Evolutionary conservation across 2,113 vertebrate genomes (phyloP).

Genomic region (Tauraco erythrolophus): DNA sequence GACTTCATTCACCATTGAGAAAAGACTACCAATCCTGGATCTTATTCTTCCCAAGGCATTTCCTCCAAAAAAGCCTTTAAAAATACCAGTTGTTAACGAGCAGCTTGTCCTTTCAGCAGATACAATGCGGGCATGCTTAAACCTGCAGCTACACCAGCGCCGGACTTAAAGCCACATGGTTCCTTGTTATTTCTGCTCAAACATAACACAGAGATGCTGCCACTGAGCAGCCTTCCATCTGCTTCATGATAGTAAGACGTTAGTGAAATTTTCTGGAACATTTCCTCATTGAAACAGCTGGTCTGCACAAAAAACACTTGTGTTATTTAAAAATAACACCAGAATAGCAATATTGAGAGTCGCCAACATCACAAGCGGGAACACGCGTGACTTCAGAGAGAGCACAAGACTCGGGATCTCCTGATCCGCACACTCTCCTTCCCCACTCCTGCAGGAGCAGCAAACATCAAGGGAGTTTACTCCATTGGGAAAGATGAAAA

Average conservation of each 20-base stretch:
- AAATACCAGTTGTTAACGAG: slow-evolving; percentile 1
- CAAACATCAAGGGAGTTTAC: neutral
- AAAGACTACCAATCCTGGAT: neutral
- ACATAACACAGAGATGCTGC: neutral
- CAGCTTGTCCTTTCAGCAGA: slow-evolving; percentile 35
- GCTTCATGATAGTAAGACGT: neutral
- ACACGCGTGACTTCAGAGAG: neutral
- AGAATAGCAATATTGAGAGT: neutral
- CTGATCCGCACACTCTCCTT: neutral
- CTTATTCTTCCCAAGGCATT: neutral
- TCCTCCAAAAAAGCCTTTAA: slow-evolving; percentile 6
- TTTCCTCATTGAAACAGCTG: neutral
- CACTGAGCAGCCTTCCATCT: neutral
- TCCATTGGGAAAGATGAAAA: neutral
- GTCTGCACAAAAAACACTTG: neutral
- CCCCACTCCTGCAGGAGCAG: neutral
- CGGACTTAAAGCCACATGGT: neutral
- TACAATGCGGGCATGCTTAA: slow-evolving; percentile 25
- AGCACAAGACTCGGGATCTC: neutral
- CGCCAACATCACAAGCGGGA: neutral
- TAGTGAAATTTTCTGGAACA: neutral
- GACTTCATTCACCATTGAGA: neutral
- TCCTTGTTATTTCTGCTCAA: neutral
- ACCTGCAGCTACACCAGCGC: neutral
- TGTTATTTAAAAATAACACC: neutral